Percentiles rank a stretch among this genome's conserved stretches.
These are phyloP conservation scores for Tretioscincus oriximinensis DNA, from an alignment of 2,113 vertebrate genomes.

Conservation along the genomic window DNA sequence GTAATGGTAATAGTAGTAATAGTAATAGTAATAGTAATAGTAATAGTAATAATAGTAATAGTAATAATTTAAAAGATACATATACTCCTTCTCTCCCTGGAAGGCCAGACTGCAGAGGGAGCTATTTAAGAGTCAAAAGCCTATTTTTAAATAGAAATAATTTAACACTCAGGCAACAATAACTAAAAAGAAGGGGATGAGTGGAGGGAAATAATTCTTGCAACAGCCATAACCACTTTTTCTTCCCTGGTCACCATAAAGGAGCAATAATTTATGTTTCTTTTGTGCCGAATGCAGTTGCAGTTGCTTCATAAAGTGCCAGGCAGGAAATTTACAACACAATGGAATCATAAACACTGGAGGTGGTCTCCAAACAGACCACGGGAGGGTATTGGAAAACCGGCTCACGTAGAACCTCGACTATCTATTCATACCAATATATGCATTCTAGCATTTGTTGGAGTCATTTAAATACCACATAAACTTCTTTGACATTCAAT, in stretches of 20 bases:
- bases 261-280: conserved; percentile 38
- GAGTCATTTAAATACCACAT: conserved; percentile 45
- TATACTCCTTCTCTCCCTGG: no score
- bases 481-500: conserved; percentile 55
- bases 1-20: background rate
- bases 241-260: conserved; percentile 34
- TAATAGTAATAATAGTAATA: no score
- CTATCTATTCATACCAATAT: conserved; percentile 42
- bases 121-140: no score
- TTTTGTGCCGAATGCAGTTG: conserved; percentile 48
- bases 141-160: background rate
- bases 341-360: conserved; percentile 42
- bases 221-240: conserved; percentile 29
- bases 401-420: background rate
- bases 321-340: conserved; percentile 49
- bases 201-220: background rate
- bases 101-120: no score
- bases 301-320: conserved; percentile 51
- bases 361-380: background rate
- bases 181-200: background rate
- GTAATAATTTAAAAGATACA: no score
- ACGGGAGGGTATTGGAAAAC: background rate
- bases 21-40: no score
- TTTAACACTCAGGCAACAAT: background rate
- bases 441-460: conserved; percentile 36